Evolutionary conservation across 2,888 invertebrate species (phyloP), one percentile per base, ranked within the genome.

Genomic region (Acronicta leporina): DNA sequence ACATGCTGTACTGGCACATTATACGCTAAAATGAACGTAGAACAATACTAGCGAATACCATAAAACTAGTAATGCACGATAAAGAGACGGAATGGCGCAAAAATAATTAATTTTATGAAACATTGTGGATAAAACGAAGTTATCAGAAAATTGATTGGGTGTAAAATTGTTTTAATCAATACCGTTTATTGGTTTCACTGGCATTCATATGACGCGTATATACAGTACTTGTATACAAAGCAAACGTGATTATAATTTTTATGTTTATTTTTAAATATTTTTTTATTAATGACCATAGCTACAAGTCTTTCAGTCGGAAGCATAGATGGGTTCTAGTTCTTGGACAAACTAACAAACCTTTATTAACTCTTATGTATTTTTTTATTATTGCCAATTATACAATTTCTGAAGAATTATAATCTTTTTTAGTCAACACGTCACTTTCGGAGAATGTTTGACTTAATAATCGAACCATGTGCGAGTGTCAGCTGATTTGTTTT

Each of bases 71-170:
- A 27, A 54, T 45, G 47, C 44, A 43, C 20, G 44, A 11, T 45
- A 43, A 8, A 42, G 63, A n/a, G n/a, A 60, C 44, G 64, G 54
- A 50, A 57, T 52, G 11, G 50, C 9, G 35, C 41, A 61, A 56
- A 60, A 56, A 16, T 51, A 67, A 67, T 75, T 71, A 67, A 59
- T 56, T 61, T 46, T 20, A 46, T 27, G 40, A 10, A 41, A 62
- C 33, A 63, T 49, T 43, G 10, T 35, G 33, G 42, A 25, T 44
- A 59, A 59, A 54, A 43, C 38, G 47, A 33, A 50, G 52, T 43
- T 61, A 56, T 56, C 48, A 45, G 7, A 15, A 38, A 38, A 38
- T 38, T 38, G n/a, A 38, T 1, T 38, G n/a, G 20, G 13, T 50
- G 46, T 65, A 43, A 57, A 53, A 52, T 57, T 53, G 33, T 25